Percentiles rank a stretch among this genome's conserved stretches.
These are phyloP conservation scores for Polyergus mexicanus DNA, from an alignment of 1,140 invertebrate genomes.

Conservation along the genomic window DNA sequence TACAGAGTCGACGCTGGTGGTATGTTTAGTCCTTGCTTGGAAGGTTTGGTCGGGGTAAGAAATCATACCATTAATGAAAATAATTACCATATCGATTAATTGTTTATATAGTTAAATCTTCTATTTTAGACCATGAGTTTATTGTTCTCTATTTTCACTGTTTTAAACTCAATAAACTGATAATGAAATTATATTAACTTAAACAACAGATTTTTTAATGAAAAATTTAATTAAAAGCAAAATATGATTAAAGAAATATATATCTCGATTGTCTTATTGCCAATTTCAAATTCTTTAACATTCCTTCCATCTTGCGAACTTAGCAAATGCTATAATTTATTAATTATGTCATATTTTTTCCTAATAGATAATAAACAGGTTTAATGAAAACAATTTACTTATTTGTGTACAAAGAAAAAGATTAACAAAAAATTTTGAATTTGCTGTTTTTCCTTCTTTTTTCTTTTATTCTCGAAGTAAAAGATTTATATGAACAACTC, in stretches of 20 bases:
- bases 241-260: too few species aligned
- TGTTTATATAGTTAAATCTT: neutral
- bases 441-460: neutral
- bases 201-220: too few species aligned
- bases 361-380: neutral
- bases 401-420: neutral
- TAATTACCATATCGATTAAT: neutral
- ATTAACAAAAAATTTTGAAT: neutral
- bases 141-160: neutral
- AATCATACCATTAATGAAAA: neutral
- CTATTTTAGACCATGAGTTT: constrained; percentile 17
- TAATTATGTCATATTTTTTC: too few species aligned
- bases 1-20: constrained; percentile 36
- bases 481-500: too few species aligned
- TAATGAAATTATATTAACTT: neutral
- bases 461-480: too few species aligned
- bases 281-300: neutral
- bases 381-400: neutral
- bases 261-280: too few species aligned
- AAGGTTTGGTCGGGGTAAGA: constrained; percentile 27
- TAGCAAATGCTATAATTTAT: too few species aligned
- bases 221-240: neutral
- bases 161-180: neutral
- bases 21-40: constrained; percentile 18
- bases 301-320: neutral